A percentile compares a stretch with the other conserved stretches of the same genome.
Conservation (phyloP, 2,113 vertebrate genomes). For the Misgurnus anguillicaudatus region DNA sequence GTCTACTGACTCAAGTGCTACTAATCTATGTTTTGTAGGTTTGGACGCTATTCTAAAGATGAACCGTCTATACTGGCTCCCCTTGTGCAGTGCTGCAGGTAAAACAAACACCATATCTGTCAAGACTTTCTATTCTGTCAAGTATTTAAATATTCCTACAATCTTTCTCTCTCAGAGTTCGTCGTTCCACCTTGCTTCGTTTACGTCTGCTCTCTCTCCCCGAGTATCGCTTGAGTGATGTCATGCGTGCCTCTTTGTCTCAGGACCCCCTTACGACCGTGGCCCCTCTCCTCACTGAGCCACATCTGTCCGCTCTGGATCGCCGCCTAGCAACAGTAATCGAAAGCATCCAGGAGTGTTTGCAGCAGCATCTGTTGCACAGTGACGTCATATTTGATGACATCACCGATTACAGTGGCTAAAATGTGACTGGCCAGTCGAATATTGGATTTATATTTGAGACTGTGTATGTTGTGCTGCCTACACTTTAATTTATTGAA, state of each 20-base stretch:
- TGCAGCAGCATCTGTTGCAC: slow-evolving; percentile 42
- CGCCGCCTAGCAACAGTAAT: slow-evolving; percentile 69
- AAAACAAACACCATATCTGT: slow-evolving; percentile 21
- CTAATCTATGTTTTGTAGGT: slow-evolving; percentile 63
- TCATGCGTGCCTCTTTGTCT: slow-evolving; percentile 75
- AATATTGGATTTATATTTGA: background rate
- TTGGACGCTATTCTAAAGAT: slow-evolving; percentile 81
- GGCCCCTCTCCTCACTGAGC: slow-evolving; percentile 74
- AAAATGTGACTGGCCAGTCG: background rate
- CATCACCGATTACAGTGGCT: slow-evolving; percentile 13
- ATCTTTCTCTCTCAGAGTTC: slow-evolving; percentile 68
- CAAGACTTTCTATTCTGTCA: background rate
- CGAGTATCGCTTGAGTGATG: slow-evolving; percentile 71
- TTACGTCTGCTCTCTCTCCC: slow-evolving; percentile 73
- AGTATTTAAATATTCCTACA: background rate
- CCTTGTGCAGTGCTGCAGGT: slow-evolving; percentile 82
- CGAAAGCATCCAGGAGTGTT: slow-evolving; percentile 56
- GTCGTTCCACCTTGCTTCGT: slow-evolving; percentile 75
- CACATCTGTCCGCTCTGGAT: slow-evolving; percentile 72
- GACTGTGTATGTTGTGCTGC: too few species aligned
- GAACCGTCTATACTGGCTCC: slow-evolving; percentile 81
- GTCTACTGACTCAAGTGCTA: background rate
- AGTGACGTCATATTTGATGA: slow-evolving; percentile 67
- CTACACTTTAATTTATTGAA: too few species aligned
- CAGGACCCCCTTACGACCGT: slow-evolving; percentile 66